A percentile compares a stretch with the other conserved stretches of the same genome.
Conservation (phyloP, 2,113 vertebrate species). For the Brachionichthys hirsutus region DNA sequence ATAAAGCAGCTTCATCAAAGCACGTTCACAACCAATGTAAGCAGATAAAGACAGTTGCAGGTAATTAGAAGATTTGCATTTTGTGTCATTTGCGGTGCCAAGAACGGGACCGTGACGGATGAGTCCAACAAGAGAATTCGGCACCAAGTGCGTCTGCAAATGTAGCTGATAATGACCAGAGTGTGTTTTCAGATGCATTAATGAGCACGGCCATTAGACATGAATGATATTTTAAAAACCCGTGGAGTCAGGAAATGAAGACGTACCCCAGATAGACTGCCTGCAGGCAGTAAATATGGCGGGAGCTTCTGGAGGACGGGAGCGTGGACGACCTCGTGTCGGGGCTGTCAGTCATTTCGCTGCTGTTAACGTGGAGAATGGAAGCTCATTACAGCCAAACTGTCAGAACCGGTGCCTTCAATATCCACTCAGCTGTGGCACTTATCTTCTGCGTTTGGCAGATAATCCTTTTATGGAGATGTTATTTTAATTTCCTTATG, state of each 20-base stretch:
- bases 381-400: conserved; percentile 23
- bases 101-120: conserved; percentile 61
- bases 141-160: conserved; percentile 66
- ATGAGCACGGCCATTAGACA: conserved; percentile 76
- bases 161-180: conserved; percentile 70
- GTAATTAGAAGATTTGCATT: conserved; percentile 69
- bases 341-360: conserved; percentile 41
- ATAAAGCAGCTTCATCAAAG: conserved; percentile 65
- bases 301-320: conserved; percentile 37
- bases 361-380: conserved; percentile 13
- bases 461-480: conserved; percentile 6
- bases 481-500: conserved; percentile 9
- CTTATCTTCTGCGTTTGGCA: conserved; percentile 19
- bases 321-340: conserved; percentile 34
- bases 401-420: conserved; percentile 22
- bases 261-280: conserved; percentile 39
- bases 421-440: conserved; percentile 2
- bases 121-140: conserved; percentile 57
- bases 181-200: conserved; percentile 71
- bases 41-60: conserved; percentile 63
- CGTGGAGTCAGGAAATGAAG: conserved; percentile 54
- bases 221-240: conserved; percentile 75
- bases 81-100: conserved; percentile 57
- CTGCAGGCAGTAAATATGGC: conserved; percentile 35
- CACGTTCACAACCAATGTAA: conserved; percentile 39